phyloP scores from a whole-genome alignment of 2,113 vertebrate species.

The Ctenodactylus gundi region DNA sequence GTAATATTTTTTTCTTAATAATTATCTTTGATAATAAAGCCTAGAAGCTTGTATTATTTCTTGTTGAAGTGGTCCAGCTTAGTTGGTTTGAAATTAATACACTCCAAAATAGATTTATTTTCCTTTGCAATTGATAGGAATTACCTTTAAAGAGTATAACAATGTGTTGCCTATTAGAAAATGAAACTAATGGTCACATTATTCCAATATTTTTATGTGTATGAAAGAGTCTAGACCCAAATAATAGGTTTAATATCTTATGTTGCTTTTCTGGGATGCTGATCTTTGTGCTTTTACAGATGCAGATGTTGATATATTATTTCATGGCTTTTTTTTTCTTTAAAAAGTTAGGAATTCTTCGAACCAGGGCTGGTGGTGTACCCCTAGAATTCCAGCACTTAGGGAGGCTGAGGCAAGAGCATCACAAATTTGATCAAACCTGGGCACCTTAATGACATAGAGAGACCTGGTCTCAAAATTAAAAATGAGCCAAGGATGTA shows the following conservation, averaged over 20 bases:
- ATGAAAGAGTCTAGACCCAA: neutral
- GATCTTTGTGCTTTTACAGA: no score
- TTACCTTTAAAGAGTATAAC: slow-evolving; percentile 2
- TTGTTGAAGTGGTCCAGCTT: slow-evolving; percentile 13
- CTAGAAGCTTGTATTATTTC: neutral
- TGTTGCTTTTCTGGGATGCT: slow-evolving; percentile 19
- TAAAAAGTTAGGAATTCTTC: neutral
- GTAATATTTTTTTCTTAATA: neutral
- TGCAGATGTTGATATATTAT: neutral
- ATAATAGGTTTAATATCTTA: slow-evolving; percentile 25
- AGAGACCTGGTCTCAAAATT: no score
- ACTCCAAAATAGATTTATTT: slow-evolving; percentile 20
- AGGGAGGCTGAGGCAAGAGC: no score
- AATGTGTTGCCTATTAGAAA: neutral
- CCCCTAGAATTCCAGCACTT: no score
- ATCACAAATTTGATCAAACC: no score
- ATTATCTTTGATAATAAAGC: slow-evolving; percentile 17
- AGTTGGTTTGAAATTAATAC: slow-evolving; percentile 11
- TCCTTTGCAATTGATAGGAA: neutral
- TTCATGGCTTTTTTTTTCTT: neutral
- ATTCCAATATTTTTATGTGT: neutral
- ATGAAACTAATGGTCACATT: slow-evolving; percentile 22
- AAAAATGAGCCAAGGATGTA: no score
- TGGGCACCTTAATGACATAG: no score
- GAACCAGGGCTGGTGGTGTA: no score